Percentiles rank a stretch among this genome's conserved stretches.
These are phyloP conservation scores for Solen grandis DNA, from an alignment of 1,140 invertebrate species.

Conservation along the genomic window DNA sequence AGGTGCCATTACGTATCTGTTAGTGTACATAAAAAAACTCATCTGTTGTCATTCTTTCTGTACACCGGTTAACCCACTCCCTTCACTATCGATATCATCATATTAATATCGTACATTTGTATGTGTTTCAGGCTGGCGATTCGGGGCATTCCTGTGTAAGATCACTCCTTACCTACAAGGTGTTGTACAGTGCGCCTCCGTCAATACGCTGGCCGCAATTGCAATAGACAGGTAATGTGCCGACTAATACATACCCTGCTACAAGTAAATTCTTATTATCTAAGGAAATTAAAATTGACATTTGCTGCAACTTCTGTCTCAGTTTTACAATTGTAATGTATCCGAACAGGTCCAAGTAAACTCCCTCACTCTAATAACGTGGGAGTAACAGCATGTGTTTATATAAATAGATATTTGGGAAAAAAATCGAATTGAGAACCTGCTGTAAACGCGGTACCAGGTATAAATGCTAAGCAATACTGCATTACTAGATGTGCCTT, in stretches of 20 bases:
- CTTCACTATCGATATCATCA: no score
- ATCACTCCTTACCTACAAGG: slow-evolving; percentile 96
- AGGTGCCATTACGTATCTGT: no score
- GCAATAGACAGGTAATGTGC: slow-evolving; percentile 72
- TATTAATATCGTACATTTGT: neutral
- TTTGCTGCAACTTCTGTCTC: neutral
- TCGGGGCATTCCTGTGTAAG: slow-evolving; percentile 95
- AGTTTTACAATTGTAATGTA: neutral
- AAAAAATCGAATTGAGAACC: no score
- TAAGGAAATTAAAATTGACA: neutral
- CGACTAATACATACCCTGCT: neutral
- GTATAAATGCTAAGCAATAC: no score
- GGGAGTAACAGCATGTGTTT: no score
- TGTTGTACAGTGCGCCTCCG: slow-evolving; percentile 83
- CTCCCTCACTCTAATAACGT: no score
- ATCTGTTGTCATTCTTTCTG: no score
- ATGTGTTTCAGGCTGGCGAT: slow-evolving; percentile 65
- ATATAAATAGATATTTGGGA: no score
- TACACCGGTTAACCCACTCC: no score
- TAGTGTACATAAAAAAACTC: no score
- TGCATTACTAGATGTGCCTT: no score
- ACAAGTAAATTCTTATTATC: neutral
- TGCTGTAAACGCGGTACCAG: no score
- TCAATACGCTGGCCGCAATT: slow-evolving; percentile 66
- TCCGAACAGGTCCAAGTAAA: neutral